These are phyloP conservation scores for Channa argus DNA, from an alignment of 2,113 vertebrate species.

Conservation along the genomic window DNA sequence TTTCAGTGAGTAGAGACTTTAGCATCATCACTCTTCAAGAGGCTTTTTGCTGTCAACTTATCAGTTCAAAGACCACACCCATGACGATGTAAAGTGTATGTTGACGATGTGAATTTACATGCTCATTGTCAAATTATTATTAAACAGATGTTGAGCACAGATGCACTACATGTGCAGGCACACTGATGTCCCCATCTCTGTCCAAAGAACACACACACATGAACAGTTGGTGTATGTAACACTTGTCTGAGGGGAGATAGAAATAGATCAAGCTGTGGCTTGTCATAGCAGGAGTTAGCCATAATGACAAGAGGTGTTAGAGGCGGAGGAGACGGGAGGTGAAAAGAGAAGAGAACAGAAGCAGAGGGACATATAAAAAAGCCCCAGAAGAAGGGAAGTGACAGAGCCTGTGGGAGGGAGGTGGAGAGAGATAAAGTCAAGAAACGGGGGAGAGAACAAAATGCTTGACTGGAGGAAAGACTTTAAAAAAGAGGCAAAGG, in stretches of 20 bases:
- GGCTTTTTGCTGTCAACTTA: background rate
- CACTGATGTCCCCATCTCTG: conserved; percentile 19
- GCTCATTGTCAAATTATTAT: conserved; percentile 13
- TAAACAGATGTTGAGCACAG: conserved; percentile 24
- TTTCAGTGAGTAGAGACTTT: background rate
- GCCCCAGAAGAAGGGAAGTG: conserved; percentile 23
- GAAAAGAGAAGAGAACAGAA: conserved; percentile 41
- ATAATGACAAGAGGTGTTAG: conserved; percentile 72
- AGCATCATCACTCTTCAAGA: background rate
- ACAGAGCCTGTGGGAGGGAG: conserved; percentile 46
- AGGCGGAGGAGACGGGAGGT: conserved; percentile 49
- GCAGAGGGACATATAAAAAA: conserved; percentile 33
- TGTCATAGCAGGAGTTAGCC: conserved; percentile 69
- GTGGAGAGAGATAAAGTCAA: conserved; percentile 24
- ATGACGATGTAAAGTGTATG: background rate
- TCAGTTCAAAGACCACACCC: background rate
- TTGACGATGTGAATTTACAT: conserved; percentile 4
- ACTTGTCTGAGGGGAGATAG: conserved; percentile 61
- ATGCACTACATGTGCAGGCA: conserved; percentile 7
- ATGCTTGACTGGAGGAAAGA: conserved; percentile 10
- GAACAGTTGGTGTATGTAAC: conserved; percentile 61
- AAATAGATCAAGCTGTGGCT: conserved; percentile 72
- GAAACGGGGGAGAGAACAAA: conserved; percentile 15
- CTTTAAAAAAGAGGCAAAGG: background rate
- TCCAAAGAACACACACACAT: background rate